Percentiles rank a stretch among this genome's conserved stretches.
phyloP scores from a whole-genome alignment of 2,797 vertebrate genomes.

The Lagodon rhomboides region DNA sequence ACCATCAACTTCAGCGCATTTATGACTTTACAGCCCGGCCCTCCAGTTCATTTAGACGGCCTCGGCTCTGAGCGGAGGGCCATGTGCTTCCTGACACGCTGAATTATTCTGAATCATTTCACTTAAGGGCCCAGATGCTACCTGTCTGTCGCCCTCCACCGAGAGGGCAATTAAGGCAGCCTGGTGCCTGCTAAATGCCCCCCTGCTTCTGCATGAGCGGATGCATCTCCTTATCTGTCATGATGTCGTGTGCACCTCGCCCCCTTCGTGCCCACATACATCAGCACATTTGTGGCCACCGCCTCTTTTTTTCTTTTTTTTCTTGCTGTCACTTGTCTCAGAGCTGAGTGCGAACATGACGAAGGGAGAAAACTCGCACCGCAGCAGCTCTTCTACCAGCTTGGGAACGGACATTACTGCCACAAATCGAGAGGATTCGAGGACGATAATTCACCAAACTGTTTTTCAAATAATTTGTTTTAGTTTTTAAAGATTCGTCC shows the following conservation, averaged over 20 bases:
- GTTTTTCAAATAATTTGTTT: too few species aligned
- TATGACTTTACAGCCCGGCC: slow-evolving; percentile 79
- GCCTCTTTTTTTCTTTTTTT: slow-evolving; percentile 49
- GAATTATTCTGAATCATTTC: slow-evolving; percentile 90
- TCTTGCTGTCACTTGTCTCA: slow-evolving; percentile 4
- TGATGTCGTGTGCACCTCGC: slow-evolving; percentile 69
- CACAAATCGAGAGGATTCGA: neutral
- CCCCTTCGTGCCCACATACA: slow-evolving; percentile 59
- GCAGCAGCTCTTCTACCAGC: neutral
- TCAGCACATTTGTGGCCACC: slow-evolving; percentile 39
- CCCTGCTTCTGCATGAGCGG: slow-evolving; percentile 75
- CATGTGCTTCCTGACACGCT: slow-evolving; percentile 74
- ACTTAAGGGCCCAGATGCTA: slow-evolving; percentile 83
- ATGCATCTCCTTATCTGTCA: slow-evolving; percentile 68
- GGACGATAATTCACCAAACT: neutral
- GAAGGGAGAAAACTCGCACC: neutral
- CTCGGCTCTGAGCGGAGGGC: slow-evolving; percentile 24
- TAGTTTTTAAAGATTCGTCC: neutral
- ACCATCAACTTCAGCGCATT: slow-evolving; percentile 66
- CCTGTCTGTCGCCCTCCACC: slow-evolving; percentile 68
- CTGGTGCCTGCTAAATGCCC: slow-evolving; percentile 77
- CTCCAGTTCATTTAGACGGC: slow-evolving; percentile 66
- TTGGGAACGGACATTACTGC: neutral
- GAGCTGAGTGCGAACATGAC: neutral
- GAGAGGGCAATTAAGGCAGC: slow-evolving; percentile 76